Evolutionary conservation across 1,140 invertebrate species (phyloP).

Genomic region (Leptinotarsa undecemlineata): DNA sequence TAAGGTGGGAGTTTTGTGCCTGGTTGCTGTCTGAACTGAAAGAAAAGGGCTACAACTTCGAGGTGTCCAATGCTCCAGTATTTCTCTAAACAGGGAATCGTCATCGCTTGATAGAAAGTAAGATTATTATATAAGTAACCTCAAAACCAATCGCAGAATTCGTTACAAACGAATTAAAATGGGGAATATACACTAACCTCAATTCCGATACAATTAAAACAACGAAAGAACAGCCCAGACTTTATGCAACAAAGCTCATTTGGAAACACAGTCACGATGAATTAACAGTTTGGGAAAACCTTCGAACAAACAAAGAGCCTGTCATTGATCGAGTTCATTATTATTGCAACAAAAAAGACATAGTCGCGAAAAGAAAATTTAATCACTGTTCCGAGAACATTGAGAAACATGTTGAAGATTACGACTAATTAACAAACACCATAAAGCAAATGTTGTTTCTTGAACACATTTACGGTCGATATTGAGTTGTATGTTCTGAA

Average conservation of each 20-base stretch:
- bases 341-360: neutral
- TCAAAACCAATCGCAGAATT: neutral
- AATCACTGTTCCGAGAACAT: neutral
- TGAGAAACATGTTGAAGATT: neutral
- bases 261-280: neutral
- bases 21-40: neutral
- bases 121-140: neutral
- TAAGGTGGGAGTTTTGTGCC: neutral
- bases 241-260: neutral
- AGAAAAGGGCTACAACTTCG: too few relatives aligned
- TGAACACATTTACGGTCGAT: neutral
- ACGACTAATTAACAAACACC: neutral
- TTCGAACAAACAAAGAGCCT: neutral
- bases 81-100: neutral
- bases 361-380: neutral
- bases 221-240: neutral
- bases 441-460: neutral
- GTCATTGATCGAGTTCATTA: neutral
- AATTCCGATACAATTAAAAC: neutral
- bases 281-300: neutral
- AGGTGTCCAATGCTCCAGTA: too few relatives aligned
- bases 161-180: too few relatives aligned
- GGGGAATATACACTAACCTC: constrained; percentile 1
- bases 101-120: neutral
- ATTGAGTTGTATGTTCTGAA: neutral